A percentile compares a stretch with the other conserved stretches of the same genome.
Conservation (phyloP, 2,888 invertebrate genomes). For the Rhamnusium bicolor region DNA sequence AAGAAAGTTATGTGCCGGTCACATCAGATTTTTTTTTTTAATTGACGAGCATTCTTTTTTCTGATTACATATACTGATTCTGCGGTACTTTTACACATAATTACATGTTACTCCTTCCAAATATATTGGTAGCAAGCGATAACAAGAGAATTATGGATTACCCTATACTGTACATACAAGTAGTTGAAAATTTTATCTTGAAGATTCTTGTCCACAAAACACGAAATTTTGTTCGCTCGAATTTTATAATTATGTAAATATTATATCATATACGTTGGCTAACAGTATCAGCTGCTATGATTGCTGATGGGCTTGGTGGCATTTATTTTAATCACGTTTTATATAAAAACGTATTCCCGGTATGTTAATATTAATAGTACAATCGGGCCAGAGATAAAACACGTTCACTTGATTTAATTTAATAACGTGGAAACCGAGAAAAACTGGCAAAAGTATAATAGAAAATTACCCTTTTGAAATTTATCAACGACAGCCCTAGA, state of each 20-base stretch:
- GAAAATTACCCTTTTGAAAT: slow-evolving; percentile 31
- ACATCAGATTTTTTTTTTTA: no score
- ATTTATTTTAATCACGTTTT: background rate
- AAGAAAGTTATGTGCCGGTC: no score
- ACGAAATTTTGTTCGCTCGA: no score
- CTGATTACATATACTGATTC: no score
- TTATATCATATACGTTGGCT: background rate
- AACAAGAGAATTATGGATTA: no score
- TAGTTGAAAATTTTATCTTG: no score
- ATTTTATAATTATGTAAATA: background rate
- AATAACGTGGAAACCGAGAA: slow-evolving; percentile 4
- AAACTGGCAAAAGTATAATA: slow-evolving; percentile 17
- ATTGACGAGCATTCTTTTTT: no score
- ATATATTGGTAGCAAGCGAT: no score
- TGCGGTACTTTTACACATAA: no score
- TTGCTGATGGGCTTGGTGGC: background rate
- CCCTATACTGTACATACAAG: no score
- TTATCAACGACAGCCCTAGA: background rate
- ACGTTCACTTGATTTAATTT: slow-evolving; percentile 11
- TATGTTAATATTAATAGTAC: slow-evolving; percentile 23
- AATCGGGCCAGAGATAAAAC: slow-evolving; percentile 15
- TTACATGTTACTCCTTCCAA: no score
- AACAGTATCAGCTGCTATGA: background rate
- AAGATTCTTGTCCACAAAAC: no score
- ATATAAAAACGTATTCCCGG: slow-evolving; percentile 13